These are phyloP conservation scores for Calidris pugnax DNA, from an alignment of 2,113 vertebrate species.

Conservation along the genomic window DNA sequence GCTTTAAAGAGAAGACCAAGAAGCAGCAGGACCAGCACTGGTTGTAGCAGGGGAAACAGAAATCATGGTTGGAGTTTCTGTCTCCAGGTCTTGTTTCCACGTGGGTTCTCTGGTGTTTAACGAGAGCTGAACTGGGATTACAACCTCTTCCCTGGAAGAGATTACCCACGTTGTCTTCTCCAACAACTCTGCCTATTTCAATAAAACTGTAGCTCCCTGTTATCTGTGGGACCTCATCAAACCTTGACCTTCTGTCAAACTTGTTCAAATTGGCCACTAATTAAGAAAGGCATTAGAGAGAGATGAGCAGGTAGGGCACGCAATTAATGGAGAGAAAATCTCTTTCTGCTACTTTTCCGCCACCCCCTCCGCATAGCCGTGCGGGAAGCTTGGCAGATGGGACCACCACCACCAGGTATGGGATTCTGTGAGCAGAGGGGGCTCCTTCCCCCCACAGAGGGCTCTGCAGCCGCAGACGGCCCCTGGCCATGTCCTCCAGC, in stretches of 20 bases:
- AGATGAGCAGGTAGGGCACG: neutral
- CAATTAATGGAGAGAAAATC: neutral
- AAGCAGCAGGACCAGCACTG: neutral
- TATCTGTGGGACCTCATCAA: neutral
- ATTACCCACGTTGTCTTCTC: neutral
- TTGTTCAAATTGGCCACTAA: neutral
- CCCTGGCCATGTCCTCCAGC: neutral
- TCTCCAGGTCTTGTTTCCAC: neutral
- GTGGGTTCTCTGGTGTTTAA: neutral
- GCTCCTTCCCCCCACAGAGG: neutral
- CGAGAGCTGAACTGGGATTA: neutral
- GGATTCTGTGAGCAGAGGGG: neutral
- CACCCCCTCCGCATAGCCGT: neutral
- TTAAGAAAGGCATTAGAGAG: neutral
- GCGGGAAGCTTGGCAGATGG: neutral
- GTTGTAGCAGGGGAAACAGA: neutral
- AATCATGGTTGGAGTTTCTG: neutral
- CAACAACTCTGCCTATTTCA: neutral
- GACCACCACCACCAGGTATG: neutral
- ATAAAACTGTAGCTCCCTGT: neutral
- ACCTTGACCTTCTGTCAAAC: neutral
- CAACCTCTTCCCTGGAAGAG: neutral
- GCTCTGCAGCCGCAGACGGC: neutral
- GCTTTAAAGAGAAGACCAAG: neutral
- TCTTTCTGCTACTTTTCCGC: fast-evolving